phyloP scores from a whole-genome alignment of 37 sponge, comb jelly and placozoan species.

The Beroe ovata region DNA sequence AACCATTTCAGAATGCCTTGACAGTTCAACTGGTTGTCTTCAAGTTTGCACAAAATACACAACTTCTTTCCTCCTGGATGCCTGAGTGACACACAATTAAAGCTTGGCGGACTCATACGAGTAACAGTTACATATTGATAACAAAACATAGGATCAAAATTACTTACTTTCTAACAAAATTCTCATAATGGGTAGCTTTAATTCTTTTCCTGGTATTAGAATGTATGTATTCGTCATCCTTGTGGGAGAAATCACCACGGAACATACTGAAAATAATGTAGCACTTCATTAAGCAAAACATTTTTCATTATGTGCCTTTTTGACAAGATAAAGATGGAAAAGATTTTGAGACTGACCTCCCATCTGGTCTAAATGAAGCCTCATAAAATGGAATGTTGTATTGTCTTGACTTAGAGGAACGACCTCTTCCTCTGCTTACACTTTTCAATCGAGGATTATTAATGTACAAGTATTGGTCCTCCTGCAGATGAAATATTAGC shows the following conservation, averaged over 20 bases:
- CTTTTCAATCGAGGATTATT: slow-evolving; percentile 21
- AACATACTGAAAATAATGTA: slow-evolving; percentile 31
- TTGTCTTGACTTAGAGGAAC: slow-evolving; percentile 18
- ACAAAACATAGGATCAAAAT: neutral
- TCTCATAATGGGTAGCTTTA: slow-evolving; percentile 62
- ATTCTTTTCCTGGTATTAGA: neutral
- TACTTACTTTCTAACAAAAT: slow-evolving; percentile 55
- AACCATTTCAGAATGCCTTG: slow-evolving; percentile 58
- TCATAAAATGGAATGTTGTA: slow-evolving; percentile 53
- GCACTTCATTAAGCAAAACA: no score
- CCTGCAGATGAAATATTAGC: slow-evolving; percentile 48
- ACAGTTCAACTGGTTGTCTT: slow-evolving; percentile 48
- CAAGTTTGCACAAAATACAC: slow-evolving; percentile 49
- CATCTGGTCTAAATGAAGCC: slow-evolving; percentile 18
- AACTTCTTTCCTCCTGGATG: slow-evolving; percentile 45
- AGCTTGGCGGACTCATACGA: neutral
- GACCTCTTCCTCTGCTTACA: slow-evolving; percentile 23
- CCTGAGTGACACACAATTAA: neutral
- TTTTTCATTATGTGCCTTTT: no score
- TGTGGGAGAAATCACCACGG: slow-evolving; percentile 15
- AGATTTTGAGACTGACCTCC: slow-evolving; percentile 7
- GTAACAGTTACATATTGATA: neutral
- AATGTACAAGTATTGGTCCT: slow-evolving; percentile 60
- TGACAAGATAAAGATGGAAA: no score
- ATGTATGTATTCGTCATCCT: slow-evolving; percentile 21